Evolutionary conservation across 2,797 vertebrate species (phyloP), one percentile per base, ranked within the genome.

Genomic region (Spinus olivaceus): DNA sequence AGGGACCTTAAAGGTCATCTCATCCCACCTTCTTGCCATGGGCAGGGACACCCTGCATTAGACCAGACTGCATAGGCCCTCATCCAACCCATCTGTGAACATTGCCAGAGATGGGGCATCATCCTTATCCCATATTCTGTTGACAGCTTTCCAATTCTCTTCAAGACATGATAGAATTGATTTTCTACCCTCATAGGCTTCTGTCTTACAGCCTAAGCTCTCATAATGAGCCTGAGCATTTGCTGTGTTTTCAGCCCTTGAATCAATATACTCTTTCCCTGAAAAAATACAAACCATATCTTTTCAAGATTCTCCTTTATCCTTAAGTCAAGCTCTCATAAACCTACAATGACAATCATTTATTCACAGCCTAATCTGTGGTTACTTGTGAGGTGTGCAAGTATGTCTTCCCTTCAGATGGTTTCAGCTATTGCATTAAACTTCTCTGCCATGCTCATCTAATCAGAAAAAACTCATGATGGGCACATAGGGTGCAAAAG

Each of bases 221-320:
- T 81, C 53, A 71, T 94, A 91, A 94, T 90, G 46, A 94, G 61
- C 57, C 65, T 37, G 54, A 88, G 65, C 46, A 30, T 81, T 89
- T 86, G 81, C 79, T 28, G 2, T 46, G 35, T 60, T 87, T 90
- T 78, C 79, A 83, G 57, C 23, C 22, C 53, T 57, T 33, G 46
- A 94, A 92, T 94, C 87, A 11, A 94, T 94, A 83, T 2, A 3
- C 14, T 87, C 61, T 67, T 93, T 61, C 69, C 61, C 89, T 86
- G 74, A 94, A 95, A 94, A 93, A 92, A 87, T 92, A 74, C 32
- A 61, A 81, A 81, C 35, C 69, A 37, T 89, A 82, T 82, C 16
- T 89, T 91, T 90, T 65, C 76, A 61, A 81, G 79, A 71, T 71
- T 91, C 89, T 64, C 50, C 35, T 71, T 94, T 85, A 92, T 82